Evolutionary conservation across 2,797 vertebrate species (phyloP).

Genomic region (Lagodon rhomboides): DNA sequence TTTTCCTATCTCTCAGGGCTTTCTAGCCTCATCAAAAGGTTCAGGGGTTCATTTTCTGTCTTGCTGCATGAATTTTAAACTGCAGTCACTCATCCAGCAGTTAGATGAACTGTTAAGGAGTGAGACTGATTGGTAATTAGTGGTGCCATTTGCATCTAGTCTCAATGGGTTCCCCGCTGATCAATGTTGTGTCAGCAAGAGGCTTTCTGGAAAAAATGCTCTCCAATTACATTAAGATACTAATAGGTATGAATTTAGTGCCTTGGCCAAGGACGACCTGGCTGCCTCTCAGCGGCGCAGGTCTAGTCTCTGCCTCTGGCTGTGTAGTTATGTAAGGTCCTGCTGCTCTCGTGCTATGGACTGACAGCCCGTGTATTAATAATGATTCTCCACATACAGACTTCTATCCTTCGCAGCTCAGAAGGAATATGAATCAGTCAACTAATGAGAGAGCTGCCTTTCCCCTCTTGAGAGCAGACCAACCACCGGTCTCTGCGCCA

Average conservation of each 20-base stretch:
- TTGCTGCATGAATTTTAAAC: constrained; percentile 77
- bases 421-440: constrained; percentile 83
- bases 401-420: constrained; percentile 77
- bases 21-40: constrained; percentile 70
- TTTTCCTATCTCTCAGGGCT: constrained; percentile 59
- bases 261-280: constrained; percentile 64
- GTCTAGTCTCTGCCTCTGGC: constrained; percentile 54
- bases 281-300: constrained; percentile 41
- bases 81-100: constrained; percentile 65
- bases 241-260: constrained; percentile 76
- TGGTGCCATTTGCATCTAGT: constrained; percentile 80
- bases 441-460: constrained; percentile 80
- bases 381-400: constrained; percentile 79
- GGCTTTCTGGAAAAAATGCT: constrained; percentile 65
- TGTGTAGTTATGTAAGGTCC: constrained; percentile 74
- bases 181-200: constrained; percentile 79
- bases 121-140: constrained; percentile 85
- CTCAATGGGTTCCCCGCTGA: constrained; percentile 74
- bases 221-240: constrained; percentile 77
- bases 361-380: constrained; percentile 82
- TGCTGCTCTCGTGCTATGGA: constrained; percentile 70
- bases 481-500: constrained; percentile 62
- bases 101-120: constrained; percentile 79
- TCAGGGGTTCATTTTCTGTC: constrained; percentile 73
- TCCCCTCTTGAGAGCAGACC: constrained; percentile 65